Base-by-base conservation (phyloP, 2,888 invertebrate genomes). In the Drosophila sordidula region DNA sequence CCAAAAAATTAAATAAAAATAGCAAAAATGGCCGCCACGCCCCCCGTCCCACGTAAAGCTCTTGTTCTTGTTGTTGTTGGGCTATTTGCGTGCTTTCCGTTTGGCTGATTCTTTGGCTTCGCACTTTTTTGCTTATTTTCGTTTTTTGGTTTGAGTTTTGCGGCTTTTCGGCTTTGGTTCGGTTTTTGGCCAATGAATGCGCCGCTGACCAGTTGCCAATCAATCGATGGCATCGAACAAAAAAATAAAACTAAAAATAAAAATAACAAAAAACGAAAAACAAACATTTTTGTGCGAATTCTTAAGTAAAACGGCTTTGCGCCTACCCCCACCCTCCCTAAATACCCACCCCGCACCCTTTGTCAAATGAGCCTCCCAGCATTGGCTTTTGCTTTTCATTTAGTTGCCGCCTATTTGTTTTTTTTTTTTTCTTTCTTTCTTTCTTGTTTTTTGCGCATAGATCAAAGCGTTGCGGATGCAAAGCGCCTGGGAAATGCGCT, bases 1-100 rank as follows among this genome's bases (percentile, higher is more conserved):
- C 39, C 26, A 80, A 77, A 78, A 69, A 78, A 78, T 80, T 74
- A 82, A 87, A 85, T 85, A 62, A 55, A 76, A 75, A 66, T 76
- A 64, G 63, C 70, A 18, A 80, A 85, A 80, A 82, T 70, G 75
- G 64, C 70, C 61, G 73, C 56, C 42, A 16, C 52, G 18, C 32
- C 62, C 46, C 22, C 32, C 32, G 39, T 26, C 34, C n/a, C 14
- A 0, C 2, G 4, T 38, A 4, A 9, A 12, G 18, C 36, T 64
- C 2, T 36, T 49, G n/a, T 46, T 47, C n/a, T 32, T 12, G 34
- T 12, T 34, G 3, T 52, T 55, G 34, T 62, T 61, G 41, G 51
- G 18, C 57, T 66, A 55, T 70, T 59, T 63, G 73, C 52, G 55
- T 78, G 69, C 79, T 76, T 85, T 82, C 66, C 80, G 70, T 82